phyloP scores from a whole-genome alignment of 30 jellyfish, hydroid and myxozoan genomes.

The Euphysa ruthae region DNA sequence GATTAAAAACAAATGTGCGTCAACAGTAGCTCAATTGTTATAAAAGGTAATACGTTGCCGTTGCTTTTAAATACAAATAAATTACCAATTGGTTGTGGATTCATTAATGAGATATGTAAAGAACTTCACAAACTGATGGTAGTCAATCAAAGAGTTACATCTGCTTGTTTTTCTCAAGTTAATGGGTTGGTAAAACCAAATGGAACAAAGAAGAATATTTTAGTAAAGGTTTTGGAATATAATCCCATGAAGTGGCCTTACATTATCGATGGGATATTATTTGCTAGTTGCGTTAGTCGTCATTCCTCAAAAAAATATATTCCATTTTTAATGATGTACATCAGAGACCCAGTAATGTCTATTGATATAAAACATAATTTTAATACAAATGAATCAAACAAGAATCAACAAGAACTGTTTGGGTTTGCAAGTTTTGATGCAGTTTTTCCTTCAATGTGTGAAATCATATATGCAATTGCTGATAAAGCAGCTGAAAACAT shows the following conservation, averaged over 20 bases:
- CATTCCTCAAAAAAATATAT: slow-evolving; percentile 1
- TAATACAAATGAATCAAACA: not conserved
- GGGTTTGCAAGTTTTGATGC: not conserved
- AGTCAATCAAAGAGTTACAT: slow-evolving; percentile 8
- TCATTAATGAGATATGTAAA: not conserved
- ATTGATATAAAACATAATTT: slow-evolving; percentile 12
- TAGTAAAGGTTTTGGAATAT: slow-evolving; percentile 3
- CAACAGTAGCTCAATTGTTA: slow-evolving; percentile 20
- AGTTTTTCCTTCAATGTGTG: not conserved
- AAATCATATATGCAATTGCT: slow-evolving; percentile 1
- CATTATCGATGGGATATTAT: no score
- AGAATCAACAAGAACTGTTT: not conserved
- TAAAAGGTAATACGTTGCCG: slow-evolving; percentile 10
- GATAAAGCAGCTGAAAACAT: slow-evolving; percentile 13
- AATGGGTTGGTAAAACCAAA: slow-evolving; percentile 20
- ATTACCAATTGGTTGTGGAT: not conserved
- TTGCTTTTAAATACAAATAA: not conserved
- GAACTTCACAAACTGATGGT: slow-evolving; percentile 2
- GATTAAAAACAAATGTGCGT: slow-evolving; percentile 15
- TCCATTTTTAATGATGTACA: not conserved
- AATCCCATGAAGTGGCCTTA: not conserved
- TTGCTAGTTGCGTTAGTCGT: slow-evolving; percentile 3
- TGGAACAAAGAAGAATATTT: slow-evolving; percentile 5
- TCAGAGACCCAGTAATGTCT: not conserved
- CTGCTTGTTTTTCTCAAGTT: slow-evolving; percentile 14